A percentile compares a stretch with the other conserved stretches of the same genome.
These are phyloP conservation scores for Callocephalon fimbriatum DNA, from an alignment of 2,113 vertebrate genomes.

Conservation along the genomic window DNA sequence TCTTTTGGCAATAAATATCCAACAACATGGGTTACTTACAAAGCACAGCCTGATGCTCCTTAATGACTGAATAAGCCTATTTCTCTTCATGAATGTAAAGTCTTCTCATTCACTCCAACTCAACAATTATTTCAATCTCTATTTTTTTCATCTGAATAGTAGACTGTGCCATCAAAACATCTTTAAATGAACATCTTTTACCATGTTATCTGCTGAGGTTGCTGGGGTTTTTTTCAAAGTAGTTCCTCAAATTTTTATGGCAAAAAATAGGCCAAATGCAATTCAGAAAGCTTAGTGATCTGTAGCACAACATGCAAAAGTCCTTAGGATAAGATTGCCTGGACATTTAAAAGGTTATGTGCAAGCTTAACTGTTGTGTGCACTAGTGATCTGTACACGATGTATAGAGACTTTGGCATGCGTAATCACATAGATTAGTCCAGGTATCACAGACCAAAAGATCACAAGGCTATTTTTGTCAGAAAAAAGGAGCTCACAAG, in stretches of 20 bases:
- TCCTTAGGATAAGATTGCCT: background rate
- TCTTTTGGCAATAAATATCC: background rate
- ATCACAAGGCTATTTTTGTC: background rate
- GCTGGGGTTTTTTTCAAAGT: background rate
- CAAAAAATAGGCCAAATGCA: background rate
- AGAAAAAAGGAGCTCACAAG: background rate
- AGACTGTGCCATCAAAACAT: background rate
- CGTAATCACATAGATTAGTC: background rate
- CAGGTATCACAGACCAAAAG: background rate
- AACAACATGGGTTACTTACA: background rate
- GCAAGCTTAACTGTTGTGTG: background rate
- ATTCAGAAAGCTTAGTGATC: background rate
- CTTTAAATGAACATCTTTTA: background rate
- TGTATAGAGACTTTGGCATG: rapidly evolving
- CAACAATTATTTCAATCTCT: background rate
- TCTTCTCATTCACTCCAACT: background rate
- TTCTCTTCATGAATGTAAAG: background rate
- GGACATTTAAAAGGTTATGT: background rate
- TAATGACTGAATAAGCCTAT: background rate
- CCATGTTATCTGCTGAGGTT: background rate
- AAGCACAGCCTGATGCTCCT: background rate
- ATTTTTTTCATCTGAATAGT: background rate
- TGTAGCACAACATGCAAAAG: background rate
- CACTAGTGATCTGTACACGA: background rate
- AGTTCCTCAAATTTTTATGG: background rate